Base-by-base conservation (phyloP, 2,888 invertebrate species). In the Oxytorus armatus region DNA sequence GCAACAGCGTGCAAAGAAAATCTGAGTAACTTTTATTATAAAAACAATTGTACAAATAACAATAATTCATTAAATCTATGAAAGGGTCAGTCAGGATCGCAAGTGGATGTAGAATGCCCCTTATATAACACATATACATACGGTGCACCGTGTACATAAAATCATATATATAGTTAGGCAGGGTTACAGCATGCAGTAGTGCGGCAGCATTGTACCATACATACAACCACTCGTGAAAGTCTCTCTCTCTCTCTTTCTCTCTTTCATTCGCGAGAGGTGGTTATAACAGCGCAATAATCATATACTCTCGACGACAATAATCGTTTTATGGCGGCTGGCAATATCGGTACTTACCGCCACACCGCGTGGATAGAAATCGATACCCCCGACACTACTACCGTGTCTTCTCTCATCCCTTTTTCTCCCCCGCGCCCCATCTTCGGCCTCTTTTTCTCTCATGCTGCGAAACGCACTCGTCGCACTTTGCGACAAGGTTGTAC, bases 221-320 rank as follows among this genome's bases (percentile, higher is more conserved):
- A 57, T 69, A 57, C 0, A 16, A 25, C 14, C 36, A 36, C 63
- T 51, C 65, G 65, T 55, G 49, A 42, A 42, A 42, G 42, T 79
- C 7, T 10, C 55, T 68, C 47, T 63, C 75, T 57, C 61, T 61
- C 49, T 72, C 55, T 57, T 42, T 10, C 16, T n/a, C 39, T 10
- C 10, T 65, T 18, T 63, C 72, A 61, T 39, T 69, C 29, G 85
- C 81, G 83, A 84, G 72, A 63, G 59, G 57, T 69, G 88, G 88
- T 88, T 88, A 90, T 90, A 90, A 90, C 90, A 88, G 86, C 87
- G 87, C 90, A 86, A 90, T 91, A 91, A 91, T 88, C 89, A 88
- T 91, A 90, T 90, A 90, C 90, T 88, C 88, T 87, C 86, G 86
- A 85, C 86, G 90, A 90, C 90, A 90, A 91, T 91, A 91, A 90